A percentile compares a stretch with the other conserved stretches of the same genome.
These are phyloP conservation scores for Cirrhinus molitorella DNA, from an alignment of 2,797 vertebrate species.

Conservation along the genomic window DNA sequence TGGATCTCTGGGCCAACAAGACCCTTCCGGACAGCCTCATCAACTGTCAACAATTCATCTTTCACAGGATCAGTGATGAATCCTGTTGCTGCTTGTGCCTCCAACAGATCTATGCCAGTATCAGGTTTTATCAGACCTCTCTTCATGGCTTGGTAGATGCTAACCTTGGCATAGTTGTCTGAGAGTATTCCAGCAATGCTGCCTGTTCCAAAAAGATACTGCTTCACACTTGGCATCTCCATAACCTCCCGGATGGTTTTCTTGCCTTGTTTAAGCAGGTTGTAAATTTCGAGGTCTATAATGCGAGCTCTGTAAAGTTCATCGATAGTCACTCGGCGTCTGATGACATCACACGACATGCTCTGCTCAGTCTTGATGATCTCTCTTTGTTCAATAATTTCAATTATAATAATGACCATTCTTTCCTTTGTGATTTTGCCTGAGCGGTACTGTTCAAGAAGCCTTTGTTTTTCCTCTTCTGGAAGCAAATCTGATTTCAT, in stretches of 20 bases:
- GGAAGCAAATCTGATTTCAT: slow-evolving; percentile 92
- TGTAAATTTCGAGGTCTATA: slow-evolving; percentile 89
- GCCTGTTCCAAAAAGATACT: slow-evolving; percentile 90
- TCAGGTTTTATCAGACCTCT: slow-evolving; percentile 86
- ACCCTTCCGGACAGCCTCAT: slow-evolving; percentile 93
- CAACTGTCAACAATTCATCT: slow-evolving; percentile 91
- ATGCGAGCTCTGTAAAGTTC: slow-evolving; percentile 90
- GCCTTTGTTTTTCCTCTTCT: slow-evolving; percentile 82
- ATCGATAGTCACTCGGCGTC: slow-evolving; percentile 89
- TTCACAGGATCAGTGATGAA: slow-evolving; percentile 91
- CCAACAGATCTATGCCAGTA: slow-evolving; percentile 86
- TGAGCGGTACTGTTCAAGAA: slow-evolving; percentile 89
- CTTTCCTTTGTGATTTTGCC: slow-evolving; percentile 93
- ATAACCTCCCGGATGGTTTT: slow-evolving; percentile 88
- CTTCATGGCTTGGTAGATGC: slow-evolving; percentile 92
- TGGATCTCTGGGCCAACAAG: slow-evolving; percentile 96
- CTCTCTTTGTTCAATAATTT: slow-evolving; percentile 95
- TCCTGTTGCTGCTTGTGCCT: slow-evolving; percentile 96
- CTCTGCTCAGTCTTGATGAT: slow-evolving; percentile 84
- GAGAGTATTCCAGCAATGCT: slow-evolving; percentile 90
- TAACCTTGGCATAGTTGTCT: slow-evolving; percentile 85
- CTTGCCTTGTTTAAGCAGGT: slow-evolving; percentile 88
- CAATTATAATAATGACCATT: slow-evolving; percentile 95
- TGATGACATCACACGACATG: slow-evolving; percentile 87
- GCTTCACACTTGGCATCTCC: slow-evolving; percentile 85